A percentile compares a stretch with the other conserved stretches of the same genome.
These are phyloP conservation scores for Atherinosoma microstoma DNA, from an alignment of 2,797 vertebrate genomes.

Conservation along the genomic window DNA sequence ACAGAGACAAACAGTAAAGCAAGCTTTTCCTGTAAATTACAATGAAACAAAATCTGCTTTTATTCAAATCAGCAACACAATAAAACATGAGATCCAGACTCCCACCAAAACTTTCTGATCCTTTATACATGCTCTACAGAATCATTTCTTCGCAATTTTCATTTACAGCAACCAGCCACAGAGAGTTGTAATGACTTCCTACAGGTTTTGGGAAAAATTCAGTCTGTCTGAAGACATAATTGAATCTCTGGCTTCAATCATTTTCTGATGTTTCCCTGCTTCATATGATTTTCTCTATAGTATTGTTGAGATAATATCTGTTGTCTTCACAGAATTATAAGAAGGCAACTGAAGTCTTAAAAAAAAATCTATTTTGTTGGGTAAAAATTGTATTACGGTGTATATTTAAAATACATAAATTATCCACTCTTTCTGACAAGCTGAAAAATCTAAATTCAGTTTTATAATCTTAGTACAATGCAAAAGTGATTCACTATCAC, in stretches of 20 bases:
- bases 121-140: constrained; percentile 5
- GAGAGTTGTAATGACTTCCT: background rate
- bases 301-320: constrained; percentile 10
- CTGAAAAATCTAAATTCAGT: background rate
- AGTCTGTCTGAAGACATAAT: constrained; percentile 30
- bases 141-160: background rate
- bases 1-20: constrained; percentile 2
- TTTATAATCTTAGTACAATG: background rate
- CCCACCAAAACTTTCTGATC: constrained; percentile 1
- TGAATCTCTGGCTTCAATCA: constrained; percentile 11
- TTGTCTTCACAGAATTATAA: constrained; percentile 5
- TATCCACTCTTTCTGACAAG: constrained; percentile 9
- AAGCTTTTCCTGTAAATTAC: background rate
- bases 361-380: constrained; percentile 6
- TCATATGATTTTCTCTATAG: background rate
- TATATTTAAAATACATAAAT: background rate
- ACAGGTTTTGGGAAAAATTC: constrained; percentile 18
- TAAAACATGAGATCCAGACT: constrained; percentile 6
- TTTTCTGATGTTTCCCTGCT: constrained; percentile 26
- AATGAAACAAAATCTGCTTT: constrained; percentile 22
- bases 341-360: constrained; percentile 21
- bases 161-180: background rate
- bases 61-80: background rate
- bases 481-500: background rate
- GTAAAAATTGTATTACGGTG: background rate